Percentiles rank a stretch among this genome's conserved stretches.
These are phyloP conservation scores for Drosophila birchii DNA, from an alignment of 2,888 invertebrate species.

Conservation along the genomic window DNA sequence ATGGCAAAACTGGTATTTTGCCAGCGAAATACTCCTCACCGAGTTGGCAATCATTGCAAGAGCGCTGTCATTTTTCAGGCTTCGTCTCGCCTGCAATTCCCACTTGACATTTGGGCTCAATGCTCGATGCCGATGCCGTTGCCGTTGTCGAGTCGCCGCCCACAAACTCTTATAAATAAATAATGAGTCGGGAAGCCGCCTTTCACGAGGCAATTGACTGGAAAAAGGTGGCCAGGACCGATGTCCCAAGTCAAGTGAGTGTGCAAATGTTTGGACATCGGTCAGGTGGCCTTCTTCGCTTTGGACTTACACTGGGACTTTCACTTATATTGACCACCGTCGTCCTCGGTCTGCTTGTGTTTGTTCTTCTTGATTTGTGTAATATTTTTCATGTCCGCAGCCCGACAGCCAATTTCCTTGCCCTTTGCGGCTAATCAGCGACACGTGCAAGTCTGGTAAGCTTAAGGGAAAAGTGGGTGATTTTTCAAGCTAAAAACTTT, in stretches of 20 bases:
- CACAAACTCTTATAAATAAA: conserved; percentile 64
- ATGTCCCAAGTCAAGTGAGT: conserved; percentile 48
- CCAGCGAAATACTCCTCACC: neutral
- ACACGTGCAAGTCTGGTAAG: conserved; percentile 24
- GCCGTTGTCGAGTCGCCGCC: conserved; percentile 9
- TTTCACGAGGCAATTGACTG: conserved; percentile 64
- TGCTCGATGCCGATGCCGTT: neutral
- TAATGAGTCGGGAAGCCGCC: conserved; percentile 53
- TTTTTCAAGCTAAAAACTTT: neutral
- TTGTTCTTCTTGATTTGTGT: conserved; percentile 57
- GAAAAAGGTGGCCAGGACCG: conserved; percentile 53
- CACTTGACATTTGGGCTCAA: conserved; percentile 22
- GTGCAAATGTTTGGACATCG: conserved; percentile 58
- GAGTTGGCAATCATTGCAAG: conserved; percentile 10
- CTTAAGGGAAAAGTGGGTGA: neutral
- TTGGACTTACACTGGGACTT: neutral
- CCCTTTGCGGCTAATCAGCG: conserved; percentile 26
- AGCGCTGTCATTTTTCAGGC: conserved; percentile 11
- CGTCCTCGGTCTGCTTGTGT: conserved; percentile 28
- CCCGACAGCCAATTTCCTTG: conserved; percentile 33
- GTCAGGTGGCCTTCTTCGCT: conserved; percentile 40
- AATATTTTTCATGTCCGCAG: conserved; percentile 39
- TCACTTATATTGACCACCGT: conserved; percentile 1
- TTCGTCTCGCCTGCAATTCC: conserved; percentile 12
- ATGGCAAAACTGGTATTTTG: neutral